A percentile compares a stretch with the other conserved stretches of the same genome.
Evolutionary conservation across 2,113 vertebrate genomes (phyloP).

Genomic region (Carassius auratus): DNA sequence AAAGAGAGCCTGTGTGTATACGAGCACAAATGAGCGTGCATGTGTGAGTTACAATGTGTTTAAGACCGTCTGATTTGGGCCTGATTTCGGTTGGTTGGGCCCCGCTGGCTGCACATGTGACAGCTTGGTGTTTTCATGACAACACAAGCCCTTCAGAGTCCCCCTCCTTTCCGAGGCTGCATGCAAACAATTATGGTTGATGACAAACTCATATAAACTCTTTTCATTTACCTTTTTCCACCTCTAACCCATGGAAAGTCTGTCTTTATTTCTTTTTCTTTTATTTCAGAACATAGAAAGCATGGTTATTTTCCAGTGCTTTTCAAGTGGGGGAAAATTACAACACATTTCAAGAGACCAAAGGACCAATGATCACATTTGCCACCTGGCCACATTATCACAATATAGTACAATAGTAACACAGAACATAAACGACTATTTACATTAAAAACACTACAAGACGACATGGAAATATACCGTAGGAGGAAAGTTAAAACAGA

Average conservation of each 20-base stretch:
- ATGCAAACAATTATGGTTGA: constrained; percentile 44
- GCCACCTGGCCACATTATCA: constrained; percentile 40
- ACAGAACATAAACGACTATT: background rate
- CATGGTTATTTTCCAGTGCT: constrained; percentile 43
- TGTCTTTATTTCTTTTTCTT: constrained; percentile 45
- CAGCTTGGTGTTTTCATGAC: constrained; percentile 44
- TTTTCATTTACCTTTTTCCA: constrained; percentile 12
- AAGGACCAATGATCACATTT: constrained; percentile 43
- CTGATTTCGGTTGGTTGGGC: background rate
- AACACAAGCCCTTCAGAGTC: constrained; percentile 32
- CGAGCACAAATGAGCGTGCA: constrained; percentile 33
- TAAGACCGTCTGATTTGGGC: constrained; percentile 26
- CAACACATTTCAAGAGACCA: constrained; percentile 30
- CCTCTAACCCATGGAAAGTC: constrained; percentile 45
- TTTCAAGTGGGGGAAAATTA: constrained; percentile 49
- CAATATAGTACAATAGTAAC: constrained; percentile 7
- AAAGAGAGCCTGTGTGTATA: constrained; percentile 9
- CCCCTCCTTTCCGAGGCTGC: constrained; percentile 30
- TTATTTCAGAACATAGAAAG: constrained; percentile 48
- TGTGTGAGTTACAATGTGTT: constrained; percentile 23
- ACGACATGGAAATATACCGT: constrained; percentile 3
- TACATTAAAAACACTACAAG: background rate
- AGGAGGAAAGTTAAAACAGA: background rate
- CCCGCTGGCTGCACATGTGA: constrained; percentile 37
- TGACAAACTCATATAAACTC: constrained; percentile 43